phyloP scores from a whole-genome alignment of 2,113 vertebrate genomes.

The Halcyon malimbica region DNA sequence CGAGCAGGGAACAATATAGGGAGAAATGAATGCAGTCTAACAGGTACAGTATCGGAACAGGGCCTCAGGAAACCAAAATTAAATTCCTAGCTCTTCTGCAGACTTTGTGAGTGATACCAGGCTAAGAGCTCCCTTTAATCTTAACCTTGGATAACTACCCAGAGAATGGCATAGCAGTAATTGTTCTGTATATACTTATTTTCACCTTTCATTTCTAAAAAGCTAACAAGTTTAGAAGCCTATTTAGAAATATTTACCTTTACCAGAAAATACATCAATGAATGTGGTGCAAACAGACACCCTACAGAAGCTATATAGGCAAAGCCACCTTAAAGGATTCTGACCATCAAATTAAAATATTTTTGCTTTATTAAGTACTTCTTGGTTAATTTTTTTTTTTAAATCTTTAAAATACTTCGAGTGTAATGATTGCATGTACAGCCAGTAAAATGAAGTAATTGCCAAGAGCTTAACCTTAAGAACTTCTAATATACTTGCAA shows the following conservation, averaged over 20 bases:
- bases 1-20: fast-evolving
- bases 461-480: neutral
- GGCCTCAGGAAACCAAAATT: neutral
- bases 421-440: neutral
- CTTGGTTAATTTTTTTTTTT: neutral
- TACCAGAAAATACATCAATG: neutral
- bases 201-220: too few relatives aligned
- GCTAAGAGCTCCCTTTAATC: neutral
- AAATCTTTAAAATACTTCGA: neutral
- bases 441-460: neutral
- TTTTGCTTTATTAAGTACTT: neutral
- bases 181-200: neutral
- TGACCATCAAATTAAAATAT: neutral
- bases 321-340: neutral
- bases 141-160: neutral
- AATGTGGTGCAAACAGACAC: neutral
- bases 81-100: neutral
- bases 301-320: neutral
- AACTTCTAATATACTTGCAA: neutral
- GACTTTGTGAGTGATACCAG: neutral
- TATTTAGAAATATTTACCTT: neutral
- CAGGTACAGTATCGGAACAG: neutral
- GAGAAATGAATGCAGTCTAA: neutral
- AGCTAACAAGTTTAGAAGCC: neutral
- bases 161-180: fast-evolving